Evolutionary conservation across 2,888 invertebrate genomes (phyloP).

Genomic region (Chorisops tibialis): DNA sequence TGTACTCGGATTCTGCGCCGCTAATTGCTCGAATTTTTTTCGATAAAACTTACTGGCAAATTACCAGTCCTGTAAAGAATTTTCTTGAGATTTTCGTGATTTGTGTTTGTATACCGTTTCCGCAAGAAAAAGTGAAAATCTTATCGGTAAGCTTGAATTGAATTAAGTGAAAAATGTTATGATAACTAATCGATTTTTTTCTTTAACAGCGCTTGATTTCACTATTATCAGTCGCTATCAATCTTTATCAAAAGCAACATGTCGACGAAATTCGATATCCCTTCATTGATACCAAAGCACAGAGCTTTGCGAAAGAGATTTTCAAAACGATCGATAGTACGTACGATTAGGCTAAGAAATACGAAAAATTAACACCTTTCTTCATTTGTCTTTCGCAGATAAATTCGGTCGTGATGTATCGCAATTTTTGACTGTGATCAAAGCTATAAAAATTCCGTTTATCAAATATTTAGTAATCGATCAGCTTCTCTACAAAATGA

Average conservation of each 20-base stretch:
- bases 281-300: slow-evolving; percentile 40
- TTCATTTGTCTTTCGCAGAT: background rate
- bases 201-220: slow-evolving; percentile 42
- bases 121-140: slow-evolving; percentile 37
- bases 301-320: slow-evolving; percentile 40
- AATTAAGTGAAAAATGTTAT: background rate
- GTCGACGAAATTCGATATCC: slow-evolving; percentile 42
- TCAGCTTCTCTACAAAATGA: slow-evolving; percentile 39
- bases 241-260: slow-evolving; percentile 43
- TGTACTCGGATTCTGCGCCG: slow-evolving; percentile 41
- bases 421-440: slow-evolving; percentile 41
- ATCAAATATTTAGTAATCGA: slow-evolving; percentile 45
- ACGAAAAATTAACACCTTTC: background rate
- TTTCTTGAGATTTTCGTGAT: slow-evolving; percentile 42
- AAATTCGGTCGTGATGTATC: slow-evolving; percentile 34
- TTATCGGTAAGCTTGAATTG: slow-evolving; percentile 41
- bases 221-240: slow-evolving; percentile 44
- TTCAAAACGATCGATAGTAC: slow-evolving; percentile 43
- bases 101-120: slow-evolving; percentile 39
- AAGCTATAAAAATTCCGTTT: slow-evolving; percentile 41
- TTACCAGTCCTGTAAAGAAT: slow-evolving; percentile 40
- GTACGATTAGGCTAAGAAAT: too few species aligned
- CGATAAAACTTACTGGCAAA: slow-evolving; percentile 35
- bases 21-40: slow-evolving; percentile 43
- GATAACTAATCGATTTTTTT: background rate